A percentile compares a stretch with the other conserved stretches of the same genome.
Evolutionary conservation across 2,888 invertebrate species (phyloP).

Genomic region (Enoplolaimus lenunculus): DNA sequence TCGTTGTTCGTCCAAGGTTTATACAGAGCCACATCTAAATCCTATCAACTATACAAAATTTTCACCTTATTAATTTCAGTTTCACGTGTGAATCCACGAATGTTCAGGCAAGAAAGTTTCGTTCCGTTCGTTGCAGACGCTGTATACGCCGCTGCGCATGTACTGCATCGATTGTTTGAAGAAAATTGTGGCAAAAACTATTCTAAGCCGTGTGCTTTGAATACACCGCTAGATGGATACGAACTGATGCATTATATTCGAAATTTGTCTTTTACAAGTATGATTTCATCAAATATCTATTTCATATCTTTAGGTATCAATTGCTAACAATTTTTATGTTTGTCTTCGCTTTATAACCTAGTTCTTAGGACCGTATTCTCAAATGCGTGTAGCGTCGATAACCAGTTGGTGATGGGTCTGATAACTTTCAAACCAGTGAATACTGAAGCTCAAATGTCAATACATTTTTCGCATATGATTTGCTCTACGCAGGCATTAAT

Average conservation of each 20-base stretch:
- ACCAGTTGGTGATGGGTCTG: no score
- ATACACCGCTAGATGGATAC: slow-evolving; percentile 43
- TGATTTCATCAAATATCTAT: slow-evolving; percentile 20
- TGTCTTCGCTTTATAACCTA: no score
- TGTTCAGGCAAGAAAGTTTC: slow-evolving; percentile 34
- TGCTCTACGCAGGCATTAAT: no score
- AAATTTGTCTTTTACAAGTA: slow-evolving; percentile 51
- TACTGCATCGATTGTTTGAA: slow-evolving; percentile 33
- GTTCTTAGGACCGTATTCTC: no score
- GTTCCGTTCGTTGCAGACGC: slow-evolving; percentile 40
- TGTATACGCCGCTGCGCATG: slow-evolving; percentile 35
- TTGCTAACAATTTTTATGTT: no score
- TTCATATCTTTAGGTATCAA: no score
- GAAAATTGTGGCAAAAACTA: slow-evolving; percentile 19
- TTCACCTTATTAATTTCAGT: neutral
- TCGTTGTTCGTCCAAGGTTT: neutral
- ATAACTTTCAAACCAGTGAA: no score
- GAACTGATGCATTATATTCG: slow-evolving; percentile 51
- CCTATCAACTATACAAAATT: neutral
- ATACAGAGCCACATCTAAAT: neutral
- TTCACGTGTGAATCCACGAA: neutral
- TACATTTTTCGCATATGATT: no score
- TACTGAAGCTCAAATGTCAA: no score
- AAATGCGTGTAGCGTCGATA: no score
- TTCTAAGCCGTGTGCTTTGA: neutral